These are phyloP conservation scores for Sipha flava DNA, from an alignment of 1,140 invertebrate genomes.

Conservation along the genomic window DNA sequence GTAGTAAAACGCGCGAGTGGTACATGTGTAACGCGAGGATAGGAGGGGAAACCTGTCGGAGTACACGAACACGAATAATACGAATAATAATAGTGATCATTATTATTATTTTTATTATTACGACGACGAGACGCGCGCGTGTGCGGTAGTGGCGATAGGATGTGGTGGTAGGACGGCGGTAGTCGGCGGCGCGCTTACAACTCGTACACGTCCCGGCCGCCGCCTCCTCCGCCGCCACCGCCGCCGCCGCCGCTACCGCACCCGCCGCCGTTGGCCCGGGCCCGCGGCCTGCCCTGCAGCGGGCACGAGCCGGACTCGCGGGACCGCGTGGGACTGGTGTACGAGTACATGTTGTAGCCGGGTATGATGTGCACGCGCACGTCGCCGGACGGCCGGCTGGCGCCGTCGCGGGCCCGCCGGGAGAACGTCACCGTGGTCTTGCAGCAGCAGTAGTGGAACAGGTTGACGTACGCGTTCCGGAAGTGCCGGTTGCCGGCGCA, in stretches of 20 bases:
- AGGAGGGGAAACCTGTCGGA: too few species aligned
- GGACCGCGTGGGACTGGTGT: constrained; percentile 50
- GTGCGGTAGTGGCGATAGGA: too few species aligned
- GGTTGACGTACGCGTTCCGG: constrained; percentile 62
- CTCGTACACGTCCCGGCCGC: constrained; percentile 32
- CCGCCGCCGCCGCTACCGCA: not conserved
- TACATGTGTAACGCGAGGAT: too few species aligned
- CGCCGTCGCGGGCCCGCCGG: constrained; percentile 52
- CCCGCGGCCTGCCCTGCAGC: not conserved
- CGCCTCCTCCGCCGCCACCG: not conserved
- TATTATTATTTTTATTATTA: too few species aligned
- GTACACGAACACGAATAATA: too few species aligned
- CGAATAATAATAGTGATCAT: too few species aligned
- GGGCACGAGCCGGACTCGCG: constrained; percentile 28
- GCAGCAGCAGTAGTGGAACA: constrained; percentile 76
- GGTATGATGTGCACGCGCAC: constrained; percentile 70
- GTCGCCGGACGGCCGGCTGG: constrained; percentile 51
- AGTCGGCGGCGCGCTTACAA: not conserved
- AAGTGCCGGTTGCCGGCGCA: constrained; percentile 58
- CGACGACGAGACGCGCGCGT: too few species aligned
- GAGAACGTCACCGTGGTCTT: constrained; percentile 67
- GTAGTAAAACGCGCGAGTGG: too few species aligned
- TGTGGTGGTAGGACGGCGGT: too few species aligned
- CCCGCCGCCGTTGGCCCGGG: constrained; percentile 35
- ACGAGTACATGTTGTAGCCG: constrained; percentile 61